phyloP scores from a whole-genome alignment of 2,888 invertebrate species.

The Eustalomyia histrio region DNA sequence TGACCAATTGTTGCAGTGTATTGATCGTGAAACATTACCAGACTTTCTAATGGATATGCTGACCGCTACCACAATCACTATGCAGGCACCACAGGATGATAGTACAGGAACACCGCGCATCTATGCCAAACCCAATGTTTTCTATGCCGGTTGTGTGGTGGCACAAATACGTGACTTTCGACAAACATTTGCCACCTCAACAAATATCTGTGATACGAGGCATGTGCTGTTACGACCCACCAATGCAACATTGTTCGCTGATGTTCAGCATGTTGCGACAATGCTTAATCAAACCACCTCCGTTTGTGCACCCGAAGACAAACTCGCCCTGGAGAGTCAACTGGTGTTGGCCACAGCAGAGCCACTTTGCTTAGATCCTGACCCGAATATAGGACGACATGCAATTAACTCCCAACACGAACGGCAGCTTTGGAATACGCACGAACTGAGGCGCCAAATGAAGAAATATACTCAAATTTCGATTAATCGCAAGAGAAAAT shows the following conservation, averaged over 20 bases:
- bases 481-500: slow-evolving; percentile 92
- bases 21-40: slow-evolving; percentile 94
- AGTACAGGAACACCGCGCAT: slow-evolving; percentile 72
- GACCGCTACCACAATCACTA: slow-evolving; percentile 84
- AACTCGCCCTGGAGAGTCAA: slow-evolving; percentile 85
- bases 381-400: slow-evolving; percentile 88
- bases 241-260: slow-evolving; percentile 85
- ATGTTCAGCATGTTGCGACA: slow-evolving; percentile 79
- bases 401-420: slow-evolving; percentile 88
- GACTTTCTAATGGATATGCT: slow-evolving; percentile 91
- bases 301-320: slow-evolving; percentile 73
- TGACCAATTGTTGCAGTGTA: slow-evolving; percentile 91
- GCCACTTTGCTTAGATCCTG: slow-evolving; percentile 93
- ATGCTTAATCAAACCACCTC: slow-evolving; percentile 64
- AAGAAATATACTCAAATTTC: slow-evolving; percentile 89
- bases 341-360: slow-evolving; percentile 91
- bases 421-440: slow-evolving; percentile 86
- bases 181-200: slow-evolving; percentile 87
- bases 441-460: slow-evolving; percentile 87
- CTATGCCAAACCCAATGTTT: slow-evolving; percentile 84
- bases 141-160: slow-evolving; percentile 95
- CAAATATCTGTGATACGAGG: slow-evolving; percentile 88
- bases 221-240: slow-evolving; percentile 93
- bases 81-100: slow-evolving; percentile 71
- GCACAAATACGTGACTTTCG: slow-evolving; percentile 94